A percentile compares a stretch with the other conserved stretches of the same genome.
These are phyloP conservation scores for Oxytorus armatus DNA, from an alignment of 2,888 invertebrate species.

Conservation along the genomic window DNA sequence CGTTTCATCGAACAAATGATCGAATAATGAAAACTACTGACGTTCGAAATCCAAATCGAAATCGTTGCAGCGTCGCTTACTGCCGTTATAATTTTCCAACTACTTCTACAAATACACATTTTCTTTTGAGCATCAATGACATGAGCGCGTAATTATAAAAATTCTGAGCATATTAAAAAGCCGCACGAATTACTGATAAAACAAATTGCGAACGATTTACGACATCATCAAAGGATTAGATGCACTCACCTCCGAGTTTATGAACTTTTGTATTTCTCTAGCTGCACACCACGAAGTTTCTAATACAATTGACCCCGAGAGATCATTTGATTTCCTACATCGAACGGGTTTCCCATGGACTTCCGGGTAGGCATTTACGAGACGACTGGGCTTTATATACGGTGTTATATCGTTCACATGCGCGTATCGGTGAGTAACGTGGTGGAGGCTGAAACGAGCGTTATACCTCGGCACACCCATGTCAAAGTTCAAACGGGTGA, in stretches of 20 bases:
- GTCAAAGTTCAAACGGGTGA: constrained; percentile 78
- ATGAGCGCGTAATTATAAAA: no score
- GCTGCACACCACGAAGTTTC: constrained; percentile 57
- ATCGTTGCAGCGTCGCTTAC: no score
- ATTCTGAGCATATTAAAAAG: no score
- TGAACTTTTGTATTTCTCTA: not conserved
- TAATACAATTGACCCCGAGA: constrained; percentile 69
- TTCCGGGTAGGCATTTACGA: constrained; percentile 76
- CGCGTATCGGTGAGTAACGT: constrained; percentile 39
- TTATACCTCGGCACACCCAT: constrained; percentile 75
- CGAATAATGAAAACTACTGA: no score
- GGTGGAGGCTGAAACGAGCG: constrained; percentile 51
- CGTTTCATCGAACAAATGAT: no score
- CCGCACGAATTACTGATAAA: no score
- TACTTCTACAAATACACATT: no score
- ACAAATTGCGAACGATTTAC: no score
- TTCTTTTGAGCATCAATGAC: no score
- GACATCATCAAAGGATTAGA: not conserved
- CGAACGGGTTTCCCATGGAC: constrained; percentile 73
- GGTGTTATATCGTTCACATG: constrained; percentile 64
- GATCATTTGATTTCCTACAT: constrained; percentile 73
- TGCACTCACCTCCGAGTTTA: not conserved
- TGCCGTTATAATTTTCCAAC: no score
- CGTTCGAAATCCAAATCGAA: no score
- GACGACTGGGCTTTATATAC: constrained; percentile 25